Percentiles rank a stretch among this genome's conserved stretches.
These are phyloP conservation scores for Gymnoscelis rufifasciata DNA, from an alignment of 2,888 invertebrate species.

Conservation along the genomic window DNA sequence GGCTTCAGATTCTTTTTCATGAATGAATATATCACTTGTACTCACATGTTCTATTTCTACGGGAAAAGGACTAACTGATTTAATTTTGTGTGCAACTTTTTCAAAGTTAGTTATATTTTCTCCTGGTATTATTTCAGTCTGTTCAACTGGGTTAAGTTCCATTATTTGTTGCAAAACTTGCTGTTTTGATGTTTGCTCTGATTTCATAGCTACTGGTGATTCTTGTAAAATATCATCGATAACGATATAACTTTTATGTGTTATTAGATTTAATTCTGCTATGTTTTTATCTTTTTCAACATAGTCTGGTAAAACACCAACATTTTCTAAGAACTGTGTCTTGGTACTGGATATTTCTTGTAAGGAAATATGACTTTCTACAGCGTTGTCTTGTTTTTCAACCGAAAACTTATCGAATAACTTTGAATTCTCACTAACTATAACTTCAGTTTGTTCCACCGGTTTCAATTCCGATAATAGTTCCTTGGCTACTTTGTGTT, in stretches of 20 bases:
- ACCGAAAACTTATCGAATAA: constrained; percentile 27
- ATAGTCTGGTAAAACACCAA: constrained; percentile 34
- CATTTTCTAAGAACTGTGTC: constrained; percentile 47
- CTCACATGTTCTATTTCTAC: constrained; percentile 45
- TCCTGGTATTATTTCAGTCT: constrained; percentile 46
- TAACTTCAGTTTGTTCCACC: constrained; percentile 45
- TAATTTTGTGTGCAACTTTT: constrained; percentile 30
- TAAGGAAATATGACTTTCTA: constrained; percentile 39
- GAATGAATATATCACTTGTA: constrained; percentile 46
- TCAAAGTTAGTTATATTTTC: constrained; percentile 44
- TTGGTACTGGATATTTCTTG: constrained; percentile 44
- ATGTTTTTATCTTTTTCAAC: constrained; percentile 36
- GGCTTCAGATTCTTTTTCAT: constrained; percentile 50
- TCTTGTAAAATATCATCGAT: constrained; percentile 59
- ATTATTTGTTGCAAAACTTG: constrained; percentile 53
- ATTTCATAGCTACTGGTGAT: too few relatives aligned
- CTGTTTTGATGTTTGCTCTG: constrained; percentile 55
- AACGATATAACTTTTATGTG: constrained; percentile 47
- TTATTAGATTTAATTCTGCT: constrained; percentile 46
- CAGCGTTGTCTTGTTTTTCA: constrained; percentile 41
- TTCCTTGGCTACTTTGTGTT: constrained; percentile 34
- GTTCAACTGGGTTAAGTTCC: constrained; percentile 49
- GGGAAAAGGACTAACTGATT: constrained; percentile 34
- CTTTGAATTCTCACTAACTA: constrained; percentile 40
- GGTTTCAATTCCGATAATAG: constrained; percentile 45